Percentiles rank a stretch among this genome's conserved stretches.
These are phyloP conservation scores for Doris montereyensis DNA, from an alignment of 2,888 invertebrate genomes.

Conservation along the genomic window DNA sequence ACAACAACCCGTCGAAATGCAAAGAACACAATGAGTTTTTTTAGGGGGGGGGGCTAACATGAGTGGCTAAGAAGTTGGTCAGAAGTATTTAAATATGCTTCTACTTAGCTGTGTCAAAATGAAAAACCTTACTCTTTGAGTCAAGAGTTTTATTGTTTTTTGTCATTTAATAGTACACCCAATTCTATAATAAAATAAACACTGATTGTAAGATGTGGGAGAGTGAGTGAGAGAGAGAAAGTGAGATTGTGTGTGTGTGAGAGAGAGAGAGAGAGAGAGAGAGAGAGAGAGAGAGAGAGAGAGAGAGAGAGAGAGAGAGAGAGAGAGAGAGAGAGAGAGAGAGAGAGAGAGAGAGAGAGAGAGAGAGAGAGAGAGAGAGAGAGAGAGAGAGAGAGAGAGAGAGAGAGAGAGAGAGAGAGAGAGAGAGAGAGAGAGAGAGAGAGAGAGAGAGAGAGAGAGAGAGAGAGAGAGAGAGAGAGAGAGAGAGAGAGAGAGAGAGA, in stretches of 20 bases:
- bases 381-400: conserved; percentile 7
- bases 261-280: conserved; percentile 11
- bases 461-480: background rate
- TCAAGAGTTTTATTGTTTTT: no score
- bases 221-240: background rate
- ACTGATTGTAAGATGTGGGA: background rate
- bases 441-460: background rate
- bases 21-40: no score
- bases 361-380: conserved; percentile 33
- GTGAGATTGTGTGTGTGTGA: background rate
- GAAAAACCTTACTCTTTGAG: no score
- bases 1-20: no score
- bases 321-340: conserved; percentile 20
- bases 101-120: no score
- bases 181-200: no score
- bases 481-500: background rate
- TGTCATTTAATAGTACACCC: no score
- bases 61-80: no score
- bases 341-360: conserved; percentile 36
- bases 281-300: conserved; percentile 9
- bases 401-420: background rate
- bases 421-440: conserved; percentile 3
- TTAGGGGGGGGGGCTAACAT: no score
- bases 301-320: background rate
- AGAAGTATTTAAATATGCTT: no score